These are phyloP conservation scores for Pristionchus mayeri DNA, from an alignment of 2,888 invertebrate genomes.

Conservation along the genomic window DNA sequence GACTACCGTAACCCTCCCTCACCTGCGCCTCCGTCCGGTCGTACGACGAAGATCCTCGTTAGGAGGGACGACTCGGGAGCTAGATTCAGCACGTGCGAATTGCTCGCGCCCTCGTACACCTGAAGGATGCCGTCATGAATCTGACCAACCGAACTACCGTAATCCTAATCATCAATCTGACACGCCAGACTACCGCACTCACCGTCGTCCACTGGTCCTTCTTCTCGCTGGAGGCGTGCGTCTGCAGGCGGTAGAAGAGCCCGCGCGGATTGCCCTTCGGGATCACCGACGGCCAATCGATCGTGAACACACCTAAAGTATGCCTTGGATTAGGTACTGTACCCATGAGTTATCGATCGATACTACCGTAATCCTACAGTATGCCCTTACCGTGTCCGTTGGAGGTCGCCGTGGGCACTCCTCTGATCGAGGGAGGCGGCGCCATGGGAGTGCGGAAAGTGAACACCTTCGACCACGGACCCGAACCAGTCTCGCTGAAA, in stretches of 20 bases:
- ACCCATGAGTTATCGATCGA: too few relatives aligned
- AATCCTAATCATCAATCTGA: background rate
- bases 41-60: conserved; percentile 4
- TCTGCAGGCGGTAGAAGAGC: conserved; percentile 59
- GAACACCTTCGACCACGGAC: conserved; percentile 85
- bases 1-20: conserved; percentile 9
- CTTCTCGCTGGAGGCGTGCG: conserved; percentile 48
- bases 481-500: conserved; percentile 81
- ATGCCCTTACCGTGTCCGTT: conserved; percentile 35
- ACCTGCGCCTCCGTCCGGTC: conserved; percentile 37
- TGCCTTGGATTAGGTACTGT: background rate
- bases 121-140: background rate
- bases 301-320: conserved; percentile 45
- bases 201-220: conserved; percentile 62
- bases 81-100: background rate
- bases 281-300: conserved; percentile 59
- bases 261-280: conserved; percentile 41
- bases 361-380: background rate
- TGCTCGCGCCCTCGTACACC: conserved; percentile 22
- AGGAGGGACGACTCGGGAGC: background rate
- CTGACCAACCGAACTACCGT: background rate
- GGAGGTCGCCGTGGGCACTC: conserved; percentile 81
- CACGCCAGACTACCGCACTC: conserved; percentile 37
- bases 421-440: conserved; percentile 86
- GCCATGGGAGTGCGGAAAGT: conserved; percentile 85